A percentile compares a stretch with the other conserved stretches of the same genome.
Evolutionary conservation across 2,888 invertebrate species (phyloP).

Genomic region (Lottia gigantea): DNA sequence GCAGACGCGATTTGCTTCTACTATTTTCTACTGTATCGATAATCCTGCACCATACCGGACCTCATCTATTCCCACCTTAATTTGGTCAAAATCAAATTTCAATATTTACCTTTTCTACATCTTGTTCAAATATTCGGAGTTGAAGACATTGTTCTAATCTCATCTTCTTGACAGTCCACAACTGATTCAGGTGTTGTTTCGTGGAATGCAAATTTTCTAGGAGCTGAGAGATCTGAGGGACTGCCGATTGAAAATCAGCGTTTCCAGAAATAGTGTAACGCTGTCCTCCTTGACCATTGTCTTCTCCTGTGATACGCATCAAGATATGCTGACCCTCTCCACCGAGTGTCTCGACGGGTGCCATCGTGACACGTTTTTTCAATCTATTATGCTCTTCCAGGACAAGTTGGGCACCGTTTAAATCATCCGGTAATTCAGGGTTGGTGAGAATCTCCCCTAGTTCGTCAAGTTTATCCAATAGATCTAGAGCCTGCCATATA

Average conservation of each 20-base stretch:
- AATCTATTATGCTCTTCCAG: constrained; percentile 90
- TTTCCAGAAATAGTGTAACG: constrained; percentile 72
- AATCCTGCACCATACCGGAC: too few relatives aligned
- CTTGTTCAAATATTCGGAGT: constrained; percentile 67
- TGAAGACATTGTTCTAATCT: constrained; percentile 68
- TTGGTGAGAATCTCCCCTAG: constrained; percentile 91
- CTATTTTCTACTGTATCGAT: too few relatives aligned
- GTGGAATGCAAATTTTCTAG: constrained; percentile 83
- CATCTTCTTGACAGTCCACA: constrained; percentile 83
- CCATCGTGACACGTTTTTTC: constrained; percentile 91
- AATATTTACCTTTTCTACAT: constrained; percentile 64
- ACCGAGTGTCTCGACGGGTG: constrained; percentile 93
- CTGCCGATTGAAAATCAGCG: constrained; percentile 74
- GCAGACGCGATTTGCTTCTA: too few relatives aligned
- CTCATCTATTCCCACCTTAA: too few relatives aligned
- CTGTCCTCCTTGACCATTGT: constrained; percentile 39
- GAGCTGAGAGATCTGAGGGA: constrained; percentile 65
- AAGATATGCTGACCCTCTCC: constrained; percentile 81
- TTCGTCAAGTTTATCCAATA: constrained; percentile 91
- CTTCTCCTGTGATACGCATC: constrained; percentile 69
- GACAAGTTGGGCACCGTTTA: constrained; percentile 88
- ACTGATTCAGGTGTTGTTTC: constrained; percentile 88
- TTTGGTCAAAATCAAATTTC: neutral
- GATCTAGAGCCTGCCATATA: constrained; percentile 94
- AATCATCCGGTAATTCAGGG: constrained; percentile 94